Percentiles rank a stretch among this genome's conserved stretches.
Evolutionary conservation across 2,888 invertebrate genomes (phyloP).

Genomic region (Stenodema calcarata): DNA sequence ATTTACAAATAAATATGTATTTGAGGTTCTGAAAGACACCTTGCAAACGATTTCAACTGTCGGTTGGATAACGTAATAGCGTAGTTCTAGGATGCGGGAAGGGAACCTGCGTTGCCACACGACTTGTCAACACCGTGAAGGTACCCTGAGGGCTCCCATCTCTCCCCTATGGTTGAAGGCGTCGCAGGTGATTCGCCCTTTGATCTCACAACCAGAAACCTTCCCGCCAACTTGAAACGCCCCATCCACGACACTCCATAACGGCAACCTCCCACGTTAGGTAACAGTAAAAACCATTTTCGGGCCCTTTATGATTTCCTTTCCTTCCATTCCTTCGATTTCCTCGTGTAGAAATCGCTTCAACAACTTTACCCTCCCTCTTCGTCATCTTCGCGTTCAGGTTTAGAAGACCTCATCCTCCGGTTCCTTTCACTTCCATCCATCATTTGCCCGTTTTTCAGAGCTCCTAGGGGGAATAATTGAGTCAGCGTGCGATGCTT

Average conservation of each 20-base stretch:
- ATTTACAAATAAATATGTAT: too few relatives aligned
- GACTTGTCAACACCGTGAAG: not conserved
- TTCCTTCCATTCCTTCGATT: not conserved
- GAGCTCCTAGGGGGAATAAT: constrained; percentile 7
- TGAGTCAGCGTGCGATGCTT: constrained; percentile 24
- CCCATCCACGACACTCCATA: not conserved
- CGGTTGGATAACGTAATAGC: not conserved
- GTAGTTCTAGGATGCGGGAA: not conserved
- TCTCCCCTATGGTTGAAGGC: not conserved
- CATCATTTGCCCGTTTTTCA: constrained; percentile 6
- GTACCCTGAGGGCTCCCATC: not conserved
- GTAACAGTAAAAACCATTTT: not conserved
- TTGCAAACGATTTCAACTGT: not conserved
- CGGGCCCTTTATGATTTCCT: not conserved
- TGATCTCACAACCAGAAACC: not conserved
- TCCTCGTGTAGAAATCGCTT: not conserved
- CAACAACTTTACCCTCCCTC: not conserved
- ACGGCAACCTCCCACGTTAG: not conserved
- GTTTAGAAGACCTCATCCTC: constrained; percentile 7
- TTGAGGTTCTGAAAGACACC: too few relatives aligned
- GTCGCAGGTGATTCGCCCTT: not conserved
- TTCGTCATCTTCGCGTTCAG: not conserved
- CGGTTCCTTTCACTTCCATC: not conserved
- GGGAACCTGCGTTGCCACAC: not conserved
- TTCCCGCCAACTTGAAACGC: not conserved